Percentiles rank a stretch among this genome's conserved stretches.
These are phyloP conservation scores for Pangasius macronema DNA, from an alignment of 2,797 vertebrate species.

Conservation along the genomic window DNA sequence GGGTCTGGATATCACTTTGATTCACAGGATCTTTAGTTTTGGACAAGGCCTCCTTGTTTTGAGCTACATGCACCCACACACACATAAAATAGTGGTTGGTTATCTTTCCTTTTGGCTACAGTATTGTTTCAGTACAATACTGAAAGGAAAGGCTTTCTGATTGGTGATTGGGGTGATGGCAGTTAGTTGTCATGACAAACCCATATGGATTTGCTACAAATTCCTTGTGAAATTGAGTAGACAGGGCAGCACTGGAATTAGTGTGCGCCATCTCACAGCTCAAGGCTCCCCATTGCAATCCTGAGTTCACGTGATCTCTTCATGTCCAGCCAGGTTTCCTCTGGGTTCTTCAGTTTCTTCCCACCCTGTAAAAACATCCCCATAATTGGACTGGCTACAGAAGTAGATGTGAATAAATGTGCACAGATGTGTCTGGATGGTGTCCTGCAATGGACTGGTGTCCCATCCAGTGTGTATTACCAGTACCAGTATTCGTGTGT, in stretches of 20 bases:
- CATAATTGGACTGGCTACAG: neutral
- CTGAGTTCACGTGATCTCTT: neutral
- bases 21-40: neutral
- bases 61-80: neutral
- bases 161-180: neutral
- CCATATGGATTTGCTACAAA: neutral
- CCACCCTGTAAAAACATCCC: neutral
- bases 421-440: neutral
- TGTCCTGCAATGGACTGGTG: neutral
- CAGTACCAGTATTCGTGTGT: neutral
- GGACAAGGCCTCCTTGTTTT: neutral
- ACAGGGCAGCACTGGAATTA: neutral
- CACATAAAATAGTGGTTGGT: neutral
- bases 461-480: neutral
- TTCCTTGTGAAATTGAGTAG: neutral
- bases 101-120: neutral
- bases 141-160: neutral
- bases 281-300: neutral
- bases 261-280: neutral
- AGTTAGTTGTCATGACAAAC: neutral
- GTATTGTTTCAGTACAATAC: neutral
- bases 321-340: neutral
- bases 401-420: neutral
- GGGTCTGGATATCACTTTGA: neutral
- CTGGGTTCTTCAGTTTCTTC: neutral